Percentiles rank a stretch among this genome's conserved stretches.
Evolutionary conservation across 2,797 vertebrate genomes (phyloP).

Genomic region (Hoplostethus atlanticus): DNA sequence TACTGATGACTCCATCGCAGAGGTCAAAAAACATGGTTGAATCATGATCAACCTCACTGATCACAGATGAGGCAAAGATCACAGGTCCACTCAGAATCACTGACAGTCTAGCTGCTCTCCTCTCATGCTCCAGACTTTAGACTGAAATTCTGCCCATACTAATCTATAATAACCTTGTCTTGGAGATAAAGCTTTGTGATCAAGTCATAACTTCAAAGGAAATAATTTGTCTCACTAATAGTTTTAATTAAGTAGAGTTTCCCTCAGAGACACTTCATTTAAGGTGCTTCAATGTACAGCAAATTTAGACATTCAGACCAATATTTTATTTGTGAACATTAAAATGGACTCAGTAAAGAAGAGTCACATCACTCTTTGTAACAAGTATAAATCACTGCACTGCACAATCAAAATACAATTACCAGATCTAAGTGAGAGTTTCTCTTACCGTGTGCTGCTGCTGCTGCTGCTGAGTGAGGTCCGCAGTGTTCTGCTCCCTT

Average conservation of each 20-base stretch:
- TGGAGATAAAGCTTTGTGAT: not conserved
- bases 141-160: not conserved
- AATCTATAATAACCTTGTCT: not conserved
- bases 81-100: not conserved
- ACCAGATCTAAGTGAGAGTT: slow-evolving; percentile 20
- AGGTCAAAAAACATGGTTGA: slow-evolving; percentile 15
- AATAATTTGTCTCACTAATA: not conserved
- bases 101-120: slow-evolving; percentile 2
- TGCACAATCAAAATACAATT: slow-evolving; percentile 18
- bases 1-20: not conserved
- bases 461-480: slow-evolving; percentile 56
- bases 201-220: not conserved
- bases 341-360: not conserved
- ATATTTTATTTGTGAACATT: slow-evolving; percentile 12
- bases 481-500: slow-evolving; percentile 42
- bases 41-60: not conserved
- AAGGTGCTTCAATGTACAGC: not conserved
- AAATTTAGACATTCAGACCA: not conserved
- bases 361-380: not conserved
- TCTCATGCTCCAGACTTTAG: slow-evolving; percentile 2
- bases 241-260: not conserved
- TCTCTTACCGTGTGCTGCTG: slow-evolving; percentile 65
- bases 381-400: not conserved
- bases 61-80: not conserved
- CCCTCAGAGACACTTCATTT: not conserved